Evolutionary conservation across 2,797 vertebrate species (phyloP).

Genomic region (Echiichthys vipera): DNA sequence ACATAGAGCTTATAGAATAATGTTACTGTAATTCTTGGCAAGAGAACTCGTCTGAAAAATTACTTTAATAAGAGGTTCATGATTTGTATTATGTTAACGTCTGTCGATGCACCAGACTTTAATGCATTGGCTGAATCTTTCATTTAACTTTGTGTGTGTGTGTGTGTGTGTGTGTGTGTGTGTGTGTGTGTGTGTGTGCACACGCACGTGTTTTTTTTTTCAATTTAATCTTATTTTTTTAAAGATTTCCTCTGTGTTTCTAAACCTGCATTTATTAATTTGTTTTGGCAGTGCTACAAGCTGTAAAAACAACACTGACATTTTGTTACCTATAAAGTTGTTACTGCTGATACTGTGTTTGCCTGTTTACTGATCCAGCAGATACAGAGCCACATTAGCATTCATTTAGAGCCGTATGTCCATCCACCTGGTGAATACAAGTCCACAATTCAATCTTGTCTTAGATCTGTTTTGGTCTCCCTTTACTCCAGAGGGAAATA

Average conservation of each 20-base stretch:
- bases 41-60: slow-evolving; percentile 31
- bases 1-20: slow-evolving; percentile 40
- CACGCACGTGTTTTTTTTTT: too few relatives aligned
- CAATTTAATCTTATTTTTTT: neutral
- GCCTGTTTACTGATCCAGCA: neutral
- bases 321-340: neutral
- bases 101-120: neutral
- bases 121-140: too few relatives aligned
- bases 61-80: slow-evolving; percentile 10
- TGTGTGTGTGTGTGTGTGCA: too few relatives aligned
- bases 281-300: neutral
- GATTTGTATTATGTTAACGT: slow-evolving; percentile 11
- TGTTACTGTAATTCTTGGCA: slow-evolving; percentile 16
- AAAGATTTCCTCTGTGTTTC: neutral
- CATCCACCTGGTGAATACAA: neutral
- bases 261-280: neutral
- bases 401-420: neutral
- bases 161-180: too few relatives aligned
- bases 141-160: too few relatives aligned
- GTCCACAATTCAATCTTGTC: neutral
- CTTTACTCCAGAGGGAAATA: neutral
- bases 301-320: neutral
- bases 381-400: neutral
- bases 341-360: neutral
- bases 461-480: neutral